Percentiles rank a stretch among this genome's conserved stretches.
Conservation (phyloP, 2,113 vertebrate genomes). For the Rhea americana region DNA sequence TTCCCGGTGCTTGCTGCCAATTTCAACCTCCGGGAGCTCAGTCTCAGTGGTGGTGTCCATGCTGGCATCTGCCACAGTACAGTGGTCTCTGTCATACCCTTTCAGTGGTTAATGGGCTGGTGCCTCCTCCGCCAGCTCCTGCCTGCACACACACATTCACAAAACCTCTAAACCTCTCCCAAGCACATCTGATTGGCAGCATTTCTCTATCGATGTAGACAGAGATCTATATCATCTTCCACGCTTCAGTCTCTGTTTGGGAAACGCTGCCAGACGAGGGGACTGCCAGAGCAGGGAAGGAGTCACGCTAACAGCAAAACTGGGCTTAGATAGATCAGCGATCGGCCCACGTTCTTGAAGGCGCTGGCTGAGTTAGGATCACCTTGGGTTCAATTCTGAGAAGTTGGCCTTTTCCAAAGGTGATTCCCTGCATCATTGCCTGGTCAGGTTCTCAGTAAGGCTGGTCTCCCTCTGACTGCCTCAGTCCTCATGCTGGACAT, state of each 20-base stretch:
- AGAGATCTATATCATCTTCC: background rate
- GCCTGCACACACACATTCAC: background rate
- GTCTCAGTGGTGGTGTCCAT: background rate
- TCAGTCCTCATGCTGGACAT: background rate
- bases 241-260: background rate
- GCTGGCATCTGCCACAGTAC: background rate
- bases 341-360: background rate
- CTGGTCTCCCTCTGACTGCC: background rate
- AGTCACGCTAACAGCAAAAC: background rate
- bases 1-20: background rate
- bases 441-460: background rate
- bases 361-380: background rate
- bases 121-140: background rate
- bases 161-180: no score
- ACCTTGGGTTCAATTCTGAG: background rate
- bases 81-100: background rate
- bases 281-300: background rate
- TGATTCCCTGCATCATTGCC: rapidly evolving
- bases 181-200: background rate
- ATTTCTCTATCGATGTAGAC: background rate
- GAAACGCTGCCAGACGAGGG: background rate
- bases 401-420: background rate
- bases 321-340: background rate
- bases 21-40: background rate
- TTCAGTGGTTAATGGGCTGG: background rate